Evolutionary conservation across 2,113 vertebrate species (phyloP), one percentile per base, ranked within the genome.

Genomic region (Ceyx cyanopectus): DNA sequence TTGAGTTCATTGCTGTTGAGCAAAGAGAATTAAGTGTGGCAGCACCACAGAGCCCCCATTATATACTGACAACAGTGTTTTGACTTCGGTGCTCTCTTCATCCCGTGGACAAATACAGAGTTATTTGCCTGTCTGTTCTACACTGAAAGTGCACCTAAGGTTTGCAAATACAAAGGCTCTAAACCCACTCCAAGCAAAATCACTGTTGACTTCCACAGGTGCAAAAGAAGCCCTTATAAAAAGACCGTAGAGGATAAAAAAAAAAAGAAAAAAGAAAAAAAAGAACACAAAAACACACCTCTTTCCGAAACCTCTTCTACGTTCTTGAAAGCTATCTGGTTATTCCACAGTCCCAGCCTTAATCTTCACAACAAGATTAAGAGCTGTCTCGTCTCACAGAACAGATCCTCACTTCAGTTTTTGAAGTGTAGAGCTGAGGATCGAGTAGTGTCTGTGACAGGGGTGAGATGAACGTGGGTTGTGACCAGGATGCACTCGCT

Each of bases 41-140:
- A 60, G n/a, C n/a, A 72, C 81, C 82, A 76, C 67, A 94, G 91
- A 77, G 56, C 9, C 30, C 50, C 51, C 23, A 37, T 87, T 95
- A 53, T 82, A 60, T 58, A 45, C 40, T 87, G 81, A 90, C 81
- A 94, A 66, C 2, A 5, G 63, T 22, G 16, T 92, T 94, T 91
- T 87, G 60, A 91, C 78, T 94, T 90, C 60, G 85, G 77, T 63
- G 40, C 63, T 73, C 70, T 89, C 84, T 89, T 96, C 89, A 69
- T 65, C 51, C 43, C 27, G 24, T 63, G 74, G 66, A 89, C 66
- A 93, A 94, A 92, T 84, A 92, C 53, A 22, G 70, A 79, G 81
- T 57, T 90, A 70, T 92, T 76, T 89, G 58, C 81, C 74, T 82
- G 60, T 56, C 84, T 87, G 81, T 56, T 93, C 67, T 60, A 10